Base-by-base conservation (phyloP, 2,113 vertebrate genomes). In the Ia io region DNA sequence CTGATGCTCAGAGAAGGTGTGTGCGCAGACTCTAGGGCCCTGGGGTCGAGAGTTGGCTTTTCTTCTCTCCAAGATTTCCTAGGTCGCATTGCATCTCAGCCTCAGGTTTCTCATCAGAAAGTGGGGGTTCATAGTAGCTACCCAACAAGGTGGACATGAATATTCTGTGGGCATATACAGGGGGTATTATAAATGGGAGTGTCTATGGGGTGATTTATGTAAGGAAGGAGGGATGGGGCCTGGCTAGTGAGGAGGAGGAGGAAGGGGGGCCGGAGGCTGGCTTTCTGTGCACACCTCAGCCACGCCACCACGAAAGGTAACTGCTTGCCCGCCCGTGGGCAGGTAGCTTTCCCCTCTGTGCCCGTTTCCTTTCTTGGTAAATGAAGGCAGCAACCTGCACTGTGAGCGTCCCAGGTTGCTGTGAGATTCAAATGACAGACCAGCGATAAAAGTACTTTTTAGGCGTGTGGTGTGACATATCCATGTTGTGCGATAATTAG, bases 391-490 rank as follows among this genome's bases (percentile, higher is more conserved):
- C 44, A 56, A 56, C 18, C 30, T 23, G 7, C 16, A 22, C n/a
- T 14, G 11, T 17, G 32, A 77, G 37, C 23, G 11, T 49, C 30
- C 44, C 59, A 80, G 23, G 28, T 3, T 61, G 32, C 61, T 28
- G 10, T 11, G n/a, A 83, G 28, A 56, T 9, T 90, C 56, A 65
- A 5, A 35, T 22, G 56, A 84, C 59, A 67, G 6, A 0, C 22
- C 23, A 37, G 35, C n/a, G 78, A 1, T 53, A 16, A 47, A 84
- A 42, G 12, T 18, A 23, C 12, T 65, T 42, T 84, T 9, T 30
- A 65, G 42, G 35, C 0, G 0, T 13, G 44, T 0, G 6, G 20
- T 20, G 3, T 22, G 35, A 30, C 3, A 23, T 23, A 42, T 53
- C 42, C 2, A 4, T 28, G 40, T 4, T 49, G 30, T 63, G 9